phyloP scores from a whole-genome alignment of 2,113 vertebrate species.

The Lamprotornis superbus region DNA sequence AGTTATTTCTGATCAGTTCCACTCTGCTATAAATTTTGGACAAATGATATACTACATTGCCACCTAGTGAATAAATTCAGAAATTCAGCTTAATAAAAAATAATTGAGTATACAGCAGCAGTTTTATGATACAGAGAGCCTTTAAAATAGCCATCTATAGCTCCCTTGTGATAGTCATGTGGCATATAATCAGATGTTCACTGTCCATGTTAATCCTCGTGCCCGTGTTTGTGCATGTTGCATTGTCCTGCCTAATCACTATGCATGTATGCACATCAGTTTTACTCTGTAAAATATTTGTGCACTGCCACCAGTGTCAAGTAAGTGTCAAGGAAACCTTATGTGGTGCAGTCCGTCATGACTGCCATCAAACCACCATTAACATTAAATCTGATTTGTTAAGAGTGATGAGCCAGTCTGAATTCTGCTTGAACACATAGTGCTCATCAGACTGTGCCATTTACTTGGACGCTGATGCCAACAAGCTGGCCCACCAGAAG shows the following conservation, averaged over 20 bases:
- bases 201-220: not conserved
- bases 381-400: not conserved
- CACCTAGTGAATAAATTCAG: constrained; percentile 33
- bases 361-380: not conserved
- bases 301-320: not conserved
- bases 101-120: not conserved
- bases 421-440: not conserved
- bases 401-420: not conserved
- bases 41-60: constrained; percentile 1
- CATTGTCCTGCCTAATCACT: not conserved
- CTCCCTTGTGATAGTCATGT: not conserved
- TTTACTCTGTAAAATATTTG: not conserved
- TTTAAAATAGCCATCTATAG: not conserved
- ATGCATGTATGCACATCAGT: fast-evolving
- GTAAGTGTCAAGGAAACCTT: not conserved
- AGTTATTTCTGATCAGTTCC: not conserved
- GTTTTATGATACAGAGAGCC: not conserved
- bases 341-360: not conserved
- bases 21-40: not conserved
- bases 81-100: not conserved
- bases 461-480: not conserved
- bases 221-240: not conserved
- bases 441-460: not conserved
- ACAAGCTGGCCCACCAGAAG: not conserved
- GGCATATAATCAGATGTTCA: not conserved